A percentile compares a stretch with the other conserved stretches of the same genome.
phyloP scores from a whole-genome alignment of 1,140 invertebrate genomes.

The Andricus grossulariae region DNA sequence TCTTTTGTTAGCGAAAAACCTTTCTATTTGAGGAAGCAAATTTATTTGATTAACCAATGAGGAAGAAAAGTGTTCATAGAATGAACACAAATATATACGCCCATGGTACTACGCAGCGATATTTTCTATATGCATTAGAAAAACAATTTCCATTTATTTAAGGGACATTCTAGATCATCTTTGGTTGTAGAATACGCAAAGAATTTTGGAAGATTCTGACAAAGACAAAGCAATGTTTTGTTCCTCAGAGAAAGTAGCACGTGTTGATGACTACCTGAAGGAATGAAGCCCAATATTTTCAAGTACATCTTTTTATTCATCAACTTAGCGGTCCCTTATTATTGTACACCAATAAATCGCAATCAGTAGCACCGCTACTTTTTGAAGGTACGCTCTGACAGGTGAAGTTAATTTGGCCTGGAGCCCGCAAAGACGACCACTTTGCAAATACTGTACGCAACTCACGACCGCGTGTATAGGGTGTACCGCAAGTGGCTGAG shows the following conservation, averaged over 20 bases:
- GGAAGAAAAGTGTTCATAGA: too few relatives aligned
- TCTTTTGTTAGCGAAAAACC: too few relatives aligned
- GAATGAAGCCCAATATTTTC: conserved; percentile 16
- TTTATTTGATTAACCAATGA: too few relatives aligned
- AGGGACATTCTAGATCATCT: too few relatives aligned
- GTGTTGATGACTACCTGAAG: not conserved
- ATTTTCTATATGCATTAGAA: too few relatives aligned
- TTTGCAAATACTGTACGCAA: conserved; percentile 31
- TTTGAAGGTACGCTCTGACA: conserved; percentile 26
- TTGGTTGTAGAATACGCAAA: too few relatives aligned
- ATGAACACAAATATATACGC: too few relatives aligned
- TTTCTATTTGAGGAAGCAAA: too few relatives aligned
- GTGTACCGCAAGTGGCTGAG: conserved; percentile 24
- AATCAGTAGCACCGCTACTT: conserved; percentile 30
- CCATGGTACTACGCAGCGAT: too few relatives aligned
- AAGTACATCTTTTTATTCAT: conserved; percentile 8
- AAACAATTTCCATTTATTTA: too few relatives aligned
- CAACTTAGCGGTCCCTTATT: conserved; percentile 20
- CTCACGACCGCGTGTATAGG: conserved; percentile 25
- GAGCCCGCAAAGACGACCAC: conserved; percentile 29
- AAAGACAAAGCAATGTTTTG: too few relatives aligned
- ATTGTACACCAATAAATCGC: conserved; percentile 29
- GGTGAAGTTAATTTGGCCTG: conserved; percentile 30
- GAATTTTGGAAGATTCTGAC: too few relatives aligned
- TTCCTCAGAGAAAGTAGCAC: conserved; percentile 2